Evolutionary conservation across 2,888 invertebrate genomes (phyloP).

Genomic region (Hypselothyrea guttata): DNA sequence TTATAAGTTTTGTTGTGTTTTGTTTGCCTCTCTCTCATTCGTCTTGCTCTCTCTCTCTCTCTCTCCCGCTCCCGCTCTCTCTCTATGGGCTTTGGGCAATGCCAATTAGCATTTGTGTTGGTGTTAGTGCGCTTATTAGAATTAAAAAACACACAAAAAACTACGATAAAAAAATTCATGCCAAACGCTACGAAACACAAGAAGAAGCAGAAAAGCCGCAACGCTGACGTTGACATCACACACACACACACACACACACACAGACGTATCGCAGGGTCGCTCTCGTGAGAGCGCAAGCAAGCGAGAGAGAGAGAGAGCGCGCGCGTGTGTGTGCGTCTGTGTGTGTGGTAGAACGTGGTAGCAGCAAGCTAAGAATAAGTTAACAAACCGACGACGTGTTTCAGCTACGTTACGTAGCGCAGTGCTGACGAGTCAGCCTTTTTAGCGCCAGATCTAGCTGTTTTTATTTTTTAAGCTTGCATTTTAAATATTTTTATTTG

Average conservation of each 20-base stretch:
- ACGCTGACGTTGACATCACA: slow-evolving; percentile 69
- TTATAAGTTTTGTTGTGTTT: slow-evolving; percentile 29
- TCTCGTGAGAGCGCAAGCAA: too few relatives aligned
- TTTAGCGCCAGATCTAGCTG: too few relatives aligned
- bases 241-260: slow-evolving; percentile 15
- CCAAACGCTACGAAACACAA: slow-evolving; percentile 34
- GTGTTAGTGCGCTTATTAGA: slow-evolving; percentile 51
- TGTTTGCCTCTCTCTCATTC: slow-evolving; percentile 16
- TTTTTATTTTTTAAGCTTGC: too few relatives aligned
- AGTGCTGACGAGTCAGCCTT: too few relatives aligned
- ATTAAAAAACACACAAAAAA: slow-evolving; percentile 58
- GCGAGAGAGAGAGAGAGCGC: slow-evolving; percentile 17
- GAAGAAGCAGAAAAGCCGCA: slow-evolving; percentile 74
- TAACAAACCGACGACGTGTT: slow-evolving; percentile 74
- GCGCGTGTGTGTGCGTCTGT: slow-evolving; percentile 1
- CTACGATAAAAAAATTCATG: too few relatives aligned
- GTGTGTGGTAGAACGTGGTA: slow-evolving; percentile 63
- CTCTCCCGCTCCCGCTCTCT: slow-evolving; percentile 7
- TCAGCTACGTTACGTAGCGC: too few relatives aligned
- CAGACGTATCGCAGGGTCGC: slow-evolving; percentile 2
- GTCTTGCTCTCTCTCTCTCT: slow-evolving; percentile 4
- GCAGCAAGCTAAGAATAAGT: slow-evolving; percentile 59
- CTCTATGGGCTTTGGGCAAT: slow-evolving; percentile 34
- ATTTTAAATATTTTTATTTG: too few relatives aligned
- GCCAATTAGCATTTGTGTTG: slow-evolving; percentile 57